Evolutionary conservation across 2,113 vertebrate species (phyloP), one percentile per base, ranked within the genome.

Genomic region (Actinemys pallida): DNA sequence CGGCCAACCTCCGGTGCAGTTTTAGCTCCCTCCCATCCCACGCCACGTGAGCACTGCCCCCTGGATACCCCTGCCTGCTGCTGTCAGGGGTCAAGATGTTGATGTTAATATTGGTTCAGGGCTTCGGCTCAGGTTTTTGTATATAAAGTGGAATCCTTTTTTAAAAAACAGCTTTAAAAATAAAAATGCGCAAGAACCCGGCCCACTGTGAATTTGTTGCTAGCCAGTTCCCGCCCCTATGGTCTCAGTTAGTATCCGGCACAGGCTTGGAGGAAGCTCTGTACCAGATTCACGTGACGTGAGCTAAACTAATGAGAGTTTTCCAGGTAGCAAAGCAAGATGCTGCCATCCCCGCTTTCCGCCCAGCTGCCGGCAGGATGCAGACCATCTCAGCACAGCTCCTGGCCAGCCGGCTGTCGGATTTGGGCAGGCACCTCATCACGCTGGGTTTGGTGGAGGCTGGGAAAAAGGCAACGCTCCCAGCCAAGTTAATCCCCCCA

Each of bases 141-240:
- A 79, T 92, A 93, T 93, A 96, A 94, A 27, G 76, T 90, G 96
- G 87, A 91, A 95, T 5, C 47, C 88, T 93, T 91, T 80, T 79
- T 95, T 97, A 94, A 89, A 97, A 90, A 95, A 50, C 81, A 83
- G 84, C 4, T 0, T 17, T 80, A 84, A 90, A 95, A 97, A 97
- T 98, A 97, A 97, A 96, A 90, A 14, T 0, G 0, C 94, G 89
- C 94, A 92, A 86, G 92, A 84, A 94, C 86, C 80, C 79, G 2
- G 1, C 2, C 8, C 2, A 17, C 20, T 17, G 5, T 0, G 1
- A 50, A 16, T 75, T 57, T 54, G 27, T 89, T n/a, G 78, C 84
- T 84, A 17, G 42, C 35, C 13, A 17, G 27, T 29, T 35, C 35
- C 35, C 62, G n/a, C 49, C 24, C 47, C 27, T 13, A 39, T 6